Evolutionary conservation across 2,113 vertebrate species (phyloP).

Genomic region (Athene noctua): DNA sequence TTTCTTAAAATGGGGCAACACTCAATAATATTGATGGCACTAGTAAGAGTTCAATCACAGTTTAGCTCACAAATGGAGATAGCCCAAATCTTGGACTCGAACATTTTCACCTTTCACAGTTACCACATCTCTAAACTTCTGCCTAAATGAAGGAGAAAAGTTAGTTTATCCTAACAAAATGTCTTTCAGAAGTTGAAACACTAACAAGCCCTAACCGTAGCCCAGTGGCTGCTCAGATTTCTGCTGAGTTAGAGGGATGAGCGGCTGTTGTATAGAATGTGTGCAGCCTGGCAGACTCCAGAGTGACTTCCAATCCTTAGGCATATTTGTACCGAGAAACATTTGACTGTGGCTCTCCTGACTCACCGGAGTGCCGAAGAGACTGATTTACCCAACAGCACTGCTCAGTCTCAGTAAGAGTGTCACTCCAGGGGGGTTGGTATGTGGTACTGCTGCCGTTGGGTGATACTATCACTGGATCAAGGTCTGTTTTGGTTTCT

Average conservation of each 20-base stretch:
- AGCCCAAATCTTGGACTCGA: accelerated
- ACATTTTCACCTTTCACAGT: not conserved
- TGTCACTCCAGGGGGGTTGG: accelerated
- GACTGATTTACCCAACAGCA: accelerated
- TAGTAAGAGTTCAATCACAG: accelerated
- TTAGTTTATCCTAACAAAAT: not conserved
- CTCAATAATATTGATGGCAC: not conserved
- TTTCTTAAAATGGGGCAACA: not conserved
- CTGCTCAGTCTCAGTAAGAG: not conserved
- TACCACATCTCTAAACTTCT: not conserved
- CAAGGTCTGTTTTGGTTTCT: not conserved
- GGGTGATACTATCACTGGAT: too few species aligned
- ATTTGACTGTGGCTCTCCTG: not conserved
- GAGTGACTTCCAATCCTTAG: not conserved
- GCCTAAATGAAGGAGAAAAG: not conserved
- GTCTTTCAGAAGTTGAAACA: not conserved
- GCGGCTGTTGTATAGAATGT: not conserved
- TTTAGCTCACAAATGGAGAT: not conserved
- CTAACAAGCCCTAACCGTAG: not conserved
- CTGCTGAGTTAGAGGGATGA: not conserved
- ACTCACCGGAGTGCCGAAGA: not conserved
- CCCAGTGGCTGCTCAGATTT: not conserved
- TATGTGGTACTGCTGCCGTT: accelerated
- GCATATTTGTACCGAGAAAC: not conserved
- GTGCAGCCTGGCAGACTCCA: not conserved